Base-by-base conservation (phyloP, 2,888 invertebrate genomes). In the Spilosoma lubricipeda region DNA sequence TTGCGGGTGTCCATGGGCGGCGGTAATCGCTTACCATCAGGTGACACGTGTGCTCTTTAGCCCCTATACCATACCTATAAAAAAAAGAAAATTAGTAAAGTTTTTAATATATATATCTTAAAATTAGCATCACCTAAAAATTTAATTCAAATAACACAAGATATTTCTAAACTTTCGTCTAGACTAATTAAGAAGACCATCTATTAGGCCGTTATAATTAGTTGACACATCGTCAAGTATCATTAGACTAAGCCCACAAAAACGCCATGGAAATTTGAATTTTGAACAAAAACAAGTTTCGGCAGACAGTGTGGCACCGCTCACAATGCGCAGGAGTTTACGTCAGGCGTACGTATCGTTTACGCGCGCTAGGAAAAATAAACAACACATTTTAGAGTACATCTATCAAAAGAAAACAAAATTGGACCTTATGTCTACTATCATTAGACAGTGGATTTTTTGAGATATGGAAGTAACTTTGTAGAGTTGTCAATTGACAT, bases 301-400 rank as follows among this genome's bases (percentile, higher is more conserved):
- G 77, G 86, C 91, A 95, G 94, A 95, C 94, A 92, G 94, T 92
- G 86, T 94, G 94, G 94, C 94, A 91, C 94, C 94, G 88, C 86
- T 93, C 93, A 90, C 85, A 82, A 87, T 88, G 90, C 89, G 87
- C 89, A 86, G 87, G 83, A 87, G 83, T 86, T 84, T 86, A 89
- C 87, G 87, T 85, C 88, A 75, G 67, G 67, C 80, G 78, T 75
- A 85, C 85, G 82, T 86, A 84, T 86, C 85, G 85, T 89, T 88
- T 87, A 89, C 85, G 84, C 77, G 76, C 74, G 70, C 81, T 83
- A 88, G 83, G 81, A 89, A 91, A 90, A 90, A 90, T 86, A 89
- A 85, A 77, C 77, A 71, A 66, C 20, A 8, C 0, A 0, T 3
- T 36, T 0, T 27, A 18, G 9, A 48, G n/a, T 33, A 0, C n/a